Conservation (phyloP, 2,113 vertebrate species). For the Psittacus erithacus region DNA sequence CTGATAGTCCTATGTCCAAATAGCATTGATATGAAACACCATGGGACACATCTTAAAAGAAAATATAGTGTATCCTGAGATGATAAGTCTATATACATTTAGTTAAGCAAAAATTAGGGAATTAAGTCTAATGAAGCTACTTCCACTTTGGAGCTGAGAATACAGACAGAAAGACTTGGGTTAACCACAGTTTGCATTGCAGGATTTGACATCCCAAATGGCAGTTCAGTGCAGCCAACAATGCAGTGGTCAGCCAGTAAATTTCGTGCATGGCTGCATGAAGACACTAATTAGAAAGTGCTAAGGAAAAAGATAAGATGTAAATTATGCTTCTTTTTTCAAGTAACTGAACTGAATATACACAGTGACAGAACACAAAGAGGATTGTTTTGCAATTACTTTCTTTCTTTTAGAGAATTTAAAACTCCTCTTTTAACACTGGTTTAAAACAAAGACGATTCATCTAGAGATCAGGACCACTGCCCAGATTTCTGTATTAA, state of each 20-base stretch:
- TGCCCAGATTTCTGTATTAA: not conserved
- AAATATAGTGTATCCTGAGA: not conserved
- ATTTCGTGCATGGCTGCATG: not conserved
- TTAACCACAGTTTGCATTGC: not conserved
- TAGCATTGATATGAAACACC: not conserved
- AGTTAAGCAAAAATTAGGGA: not conserved
- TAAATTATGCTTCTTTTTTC: not conserved
- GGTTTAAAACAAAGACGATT: not conserved
- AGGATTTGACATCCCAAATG: not conserved
- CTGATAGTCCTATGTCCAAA: not conserved
- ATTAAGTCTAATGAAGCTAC: not conserved
- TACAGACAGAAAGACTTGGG: not conserved
- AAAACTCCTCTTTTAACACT: not conserved
- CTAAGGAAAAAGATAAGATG: not conserved
- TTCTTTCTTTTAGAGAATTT: not conserved
- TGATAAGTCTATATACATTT: not conserved
- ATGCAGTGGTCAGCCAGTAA: not conserved
- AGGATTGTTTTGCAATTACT: accelerated
- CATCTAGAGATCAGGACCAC: not conserved
- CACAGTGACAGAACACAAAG: not conserved
- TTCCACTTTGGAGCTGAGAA: not conserved
- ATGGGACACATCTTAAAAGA: not conserved
- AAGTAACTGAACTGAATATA: not conserved
- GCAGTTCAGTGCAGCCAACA: not conserved
- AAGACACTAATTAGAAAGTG: not conserved